Evolutionary conservation across 2,888 invertebrate genomes (phyloP), one percentile per base, ranked within the genome.

Genomic region (Leptothorax acervorum): DNA sequence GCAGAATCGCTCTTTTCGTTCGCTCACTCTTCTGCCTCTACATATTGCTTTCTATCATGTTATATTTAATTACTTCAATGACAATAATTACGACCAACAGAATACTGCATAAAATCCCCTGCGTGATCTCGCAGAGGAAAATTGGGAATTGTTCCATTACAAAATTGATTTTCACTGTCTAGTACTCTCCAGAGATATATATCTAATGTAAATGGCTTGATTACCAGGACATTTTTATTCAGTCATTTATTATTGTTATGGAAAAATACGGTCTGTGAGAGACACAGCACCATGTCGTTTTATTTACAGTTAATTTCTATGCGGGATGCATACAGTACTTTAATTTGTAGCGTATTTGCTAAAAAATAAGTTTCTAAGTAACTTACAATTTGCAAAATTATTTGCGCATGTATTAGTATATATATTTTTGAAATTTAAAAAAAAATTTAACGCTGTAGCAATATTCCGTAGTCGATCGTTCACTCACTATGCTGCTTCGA

Each of bases 151-250:
- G 79, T 79, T 28, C 12, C 12, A 39, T 70, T 18, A 53, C 31
- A 65, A 75, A 75, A 31, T 51, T 31, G n/a, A 75, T 62, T 71
- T 75, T 31, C 45, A n/a, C 18, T 12, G 42, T 62, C 3, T 35
- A 74, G 75, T 15, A 42, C 11, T 48, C 60, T 48, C 79, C 28
- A 55, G 60, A 48, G 71, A 62, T 48, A 31, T 18, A 15, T 28
- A 42, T 39, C 8, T 28, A 68, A 79, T 60, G 48, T 39, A 62
- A 81, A 81, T 62, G 51, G 48, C n/a, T 51, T 45, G 23, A 51
- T 23, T 48, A 71, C 23, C 51, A 15, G 12, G 48, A 62, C 71
- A 51, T 81, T 81, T 79, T 81, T 70, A 79, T 60, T 48, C 68
- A 15, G 39, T 70, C 23, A 62, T 70, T 70, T 15, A 18, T 79